Base-by-base conservation (phyloP, 2,113 vertebrate species). In the Athene noctua region DNA sequence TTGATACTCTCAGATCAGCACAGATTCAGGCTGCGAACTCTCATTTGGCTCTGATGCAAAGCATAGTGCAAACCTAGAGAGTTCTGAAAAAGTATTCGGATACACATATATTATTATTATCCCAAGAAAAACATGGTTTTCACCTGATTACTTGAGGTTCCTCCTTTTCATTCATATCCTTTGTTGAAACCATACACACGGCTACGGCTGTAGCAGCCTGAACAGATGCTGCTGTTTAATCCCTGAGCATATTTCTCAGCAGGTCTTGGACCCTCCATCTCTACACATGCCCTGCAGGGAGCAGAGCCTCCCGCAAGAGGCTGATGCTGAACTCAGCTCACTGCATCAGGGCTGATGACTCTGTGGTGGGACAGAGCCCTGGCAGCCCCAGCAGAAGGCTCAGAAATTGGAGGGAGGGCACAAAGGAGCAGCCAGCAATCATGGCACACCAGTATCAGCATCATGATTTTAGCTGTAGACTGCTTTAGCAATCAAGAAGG, bases 261-360 rank as follows among this genome's bases (percentile, higher is more conserved):
- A 15, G 22, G 11, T 25, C 25, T 52, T 16, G 5, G 58, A 19
- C 38, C 32, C 26, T 52, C 32, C 81, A 36, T 26, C 32, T 32
- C 32, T 25, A 6, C 1, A 1, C 8, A 1, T 44, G 10, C 15
- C 20, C 19, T 1, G 2, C 38, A 38, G 68, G 26, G 34, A 54
- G 68, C 26, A 46, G 12, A 84, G 38, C 58, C 58, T 54, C 32
- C 23, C 3, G 5, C 1, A 2, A 54, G 68, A 44, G 47, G 58
- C 57, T 51, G 44, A 68, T 25, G 42, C 42, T 40, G 80, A 52
- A 13, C 13, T 19, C 25, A 4, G 38, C 57, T 71, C 32, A 3
- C 47, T 15, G 10, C 57, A 73, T 68, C 47, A 20, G 32, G 32
- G 32, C 58, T 54, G 68, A 29, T 4, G 47, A 19, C 26, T 26